A percentile compares a stretch with the other conserved stretches of the same genome.
Conservation (phyloP, 64 coral and sea anemone species). For the Anthopleura sola region DNA sequence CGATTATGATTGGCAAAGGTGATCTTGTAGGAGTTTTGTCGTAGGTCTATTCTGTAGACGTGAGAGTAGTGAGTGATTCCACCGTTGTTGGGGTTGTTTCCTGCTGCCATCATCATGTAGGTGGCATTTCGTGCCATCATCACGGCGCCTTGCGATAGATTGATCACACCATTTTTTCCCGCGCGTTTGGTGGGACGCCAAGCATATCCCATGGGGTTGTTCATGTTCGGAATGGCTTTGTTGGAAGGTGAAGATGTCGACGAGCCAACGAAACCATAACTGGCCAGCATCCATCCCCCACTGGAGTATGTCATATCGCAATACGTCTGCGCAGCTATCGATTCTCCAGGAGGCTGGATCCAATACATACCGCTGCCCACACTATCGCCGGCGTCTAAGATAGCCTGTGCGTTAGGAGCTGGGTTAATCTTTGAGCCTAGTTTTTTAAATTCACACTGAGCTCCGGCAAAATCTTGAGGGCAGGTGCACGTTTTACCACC, state of each 20-base stretch:
- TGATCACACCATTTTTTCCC: slow-evolving; percentile 45
- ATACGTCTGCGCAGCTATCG: slow-evolving; percentile 60
- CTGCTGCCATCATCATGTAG: slow-evolving; percentile 90
- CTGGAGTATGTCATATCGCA: slow-evolving; percentile 85
- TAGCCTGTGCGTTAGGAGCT: slow-evolving; percentile 69
- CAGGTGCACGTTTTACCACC: slow-evolving; percentile 42
- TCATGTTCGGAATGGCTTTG: slow-evolving; percentile 85
- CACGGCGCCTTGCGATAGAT: slow-evolving; percentile 61
- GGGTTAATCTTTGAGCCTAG: slow-evolving; percentile 67
- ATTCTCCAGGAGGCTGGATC: slow-evolving; percentile 89
- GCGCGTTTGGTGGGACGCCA: slow-evolving; percentile 57
- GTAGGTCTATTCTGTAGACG: slow-evolving; percentile 61
- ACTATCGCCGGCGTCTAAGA: slow-evolving; percentile 77
- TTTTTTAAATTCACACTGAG: slow-evolving; percentile 41
- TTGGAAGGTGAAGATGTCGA: neutral
- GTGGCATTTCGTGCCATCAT: slow-evolving; percentile 52
- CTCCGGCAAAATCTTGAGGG: slow-evolving; percentile 21
- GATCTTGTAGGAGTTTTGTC: slow-evolving; percentile 57
- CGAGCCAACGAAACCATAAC: slow-evolving; percentile 73
- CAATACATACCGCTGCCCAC: slow-evolving; percentile 86
- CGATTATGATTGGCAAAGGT: slow-evolving; percentile 88
- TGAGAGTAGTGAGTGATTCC: slow-evolving; percentile 72
- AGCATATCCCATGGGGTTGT: slow-evolving; percentile 71
- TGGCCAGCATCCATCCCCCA: slow-evolving; percentile 92
- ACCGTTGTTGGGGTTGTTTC: slow-evolving; percentile 60